These are phyloP conservation scores for Motacilla tschutschensis DNA, from an alignment of 2,113 vertebrate genomes.

Conservation along the genomic window DNA sequence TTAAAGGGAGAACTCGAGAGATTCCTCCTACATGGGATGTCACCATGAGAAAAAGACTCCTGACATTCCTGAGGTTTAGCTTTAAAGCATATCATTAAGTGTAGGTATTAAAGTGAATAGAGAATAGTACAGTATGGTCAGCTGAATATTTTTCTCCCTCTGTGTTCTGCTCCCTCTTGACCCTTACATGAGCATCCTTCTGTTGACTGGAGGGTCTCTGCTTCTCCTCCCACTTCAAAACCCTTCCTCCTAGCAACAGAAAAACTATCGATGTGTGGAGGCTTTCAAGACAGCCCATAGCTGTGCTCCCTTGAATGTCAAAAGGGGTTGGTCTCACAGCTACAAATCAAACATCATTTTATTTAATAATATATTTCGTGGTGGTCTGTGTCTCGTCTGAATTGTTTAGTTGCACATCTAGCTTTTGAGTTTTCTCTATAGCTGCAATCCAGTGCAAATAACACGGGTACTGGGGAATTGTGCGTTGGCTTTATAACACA, in stretches of 20 bases:
- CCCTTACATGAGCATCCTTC: conserved; percentile 45
- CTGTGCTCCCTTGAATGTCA: conserved; percentile 54
- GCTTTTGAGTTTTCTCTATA: conserved; percentile 17
- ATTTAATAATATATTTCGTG: conserved; percentile 68
- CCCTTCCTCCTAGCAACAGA: conserved; percentile 61
- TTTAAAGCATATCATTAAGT: conserved; percentile 49
- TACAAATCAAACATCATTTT: conserved; percentile 72
- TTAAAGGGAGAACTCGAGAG: conserved; percentile 33
- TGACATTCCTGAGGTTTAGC: conserved; percentile 23
- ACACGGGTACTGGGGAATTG: neutral
- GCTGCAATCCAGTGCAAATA: conserved; percentile 9
- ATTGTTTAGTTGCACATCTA: conserved; percentile 27
- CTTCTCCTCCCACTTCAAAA: conserved; percentile 53
- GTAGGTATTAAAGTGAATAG: conserved; percentile 35
- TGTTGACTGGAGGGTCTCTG: conserved; percentile 58
- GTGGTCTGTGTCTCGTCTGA: conserved; percentile 45
- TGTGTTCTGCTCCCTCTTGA: conserved; percentile 61
- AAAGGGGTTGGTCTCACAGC: conserved; percentile 60
- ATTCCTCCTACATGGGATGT: conserved; percentile 30
- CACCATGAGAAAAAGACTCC: conserved; percentile 46
- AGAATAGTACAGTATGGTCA: conserved; percentile 28
- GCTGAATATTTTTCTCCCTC: conserved; percentile 40
- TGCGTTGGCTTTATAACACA: neutral
- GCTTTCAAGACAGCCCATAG: conserved; percentile 61
- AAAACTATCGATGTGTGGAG: conserved; percentile 56